phyloP scores from a whole-genome alignment of 1,140 invertebrate genomes.

The Cydia fagiglandana region DNA sequence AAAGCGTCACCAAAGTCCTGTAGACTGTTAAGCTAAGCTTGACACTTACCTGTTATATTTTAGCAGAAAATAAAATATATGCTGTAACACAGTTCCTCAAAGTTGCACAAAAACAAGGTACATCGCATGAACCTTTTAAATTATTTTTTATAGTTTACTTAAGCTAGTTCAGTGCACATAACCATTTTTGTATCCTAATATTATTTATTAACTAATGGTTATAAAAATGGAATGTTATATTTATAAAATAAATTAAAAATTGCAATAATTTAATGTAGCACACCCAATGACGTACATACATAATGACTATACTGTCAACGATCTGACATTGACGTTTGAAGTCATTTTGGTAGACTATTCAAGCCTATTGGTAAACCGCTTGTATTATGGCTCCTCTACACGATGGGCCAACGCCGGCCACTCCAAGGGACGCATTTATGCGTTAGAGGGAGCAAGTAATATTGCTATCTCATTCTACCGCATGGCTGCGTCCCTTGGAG shows the following conservation, averaged over 20 bases:
- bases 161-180: slow-evolving; percentile 8
- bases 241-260: slow-evolving; percentile 25
- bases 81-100: slow-evolving; percentile 6
- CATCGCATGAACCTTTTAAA: slow-evolving; percentile 5
- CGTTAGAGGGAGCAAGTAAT: too few species aligned
- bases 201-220: slow-evolving; percentile 2
- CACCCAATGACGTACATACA: slow-evolving; percentile 23
- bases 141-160: neutral
- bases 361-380: neutral
- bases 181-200: neutral
- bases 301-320: slow-evolving; percentile 7
- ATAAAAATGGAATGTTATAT: slow-evolving; percentile 27
- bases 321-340: slow-evolving; percentile 1
- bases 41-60: slow-evolving; percentile 5
- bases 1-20: too few species aligned
- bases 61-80: slow-evolving; percentile 15
- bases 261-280: neutral
- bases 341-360: neutral
- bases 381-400: too few species aligned
- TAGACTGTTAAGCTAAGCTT: neutral
- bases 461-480: too few species aligned
- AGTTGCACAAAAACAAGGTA: slow-evolving; percentile 10
- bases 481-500: too few species aligned
- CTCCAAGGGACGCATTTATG: too few species aligned
- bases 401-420: too few species aligned